Percentiles rank a stretch among this genome's conserved stretches.
These are phyloP conservation scores for Cavia aperea DNA, from an alignment of 2,113 vertebrate genomes.

Conservation along the genomic window DNA sequence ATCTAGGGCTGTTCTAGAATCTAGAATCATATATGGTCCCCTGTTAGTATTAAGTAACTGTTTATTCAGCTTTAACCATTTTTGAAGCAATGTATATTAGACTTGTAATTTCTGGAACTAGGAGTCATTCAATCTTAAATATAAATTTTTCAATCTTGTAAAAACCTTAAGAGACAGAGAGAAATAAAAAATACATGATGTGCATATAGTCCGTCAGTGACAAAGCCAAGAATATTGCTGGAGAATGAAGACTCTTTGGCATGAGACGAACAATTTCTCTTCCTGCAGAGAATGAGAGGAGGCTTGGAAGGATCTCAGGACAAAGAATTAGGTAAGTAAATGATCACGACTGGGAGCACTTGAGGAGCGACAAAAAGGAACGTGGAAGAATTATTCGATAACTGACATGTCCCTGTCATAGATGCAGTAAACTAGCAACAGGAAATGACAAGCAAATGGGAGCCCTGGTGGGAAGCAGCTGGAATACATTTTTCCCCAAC, in stretches of 20 bases:
- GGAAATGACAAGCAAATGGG: constrained; percentile 52
- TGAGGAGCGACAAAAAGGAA: constrained; percentile 21
- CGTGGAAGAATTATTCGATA: constrained; percentile 28
- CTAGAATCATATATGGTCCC: neutral
- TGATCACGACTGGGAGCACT: neutral
- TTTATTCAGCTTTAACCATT: neutral
- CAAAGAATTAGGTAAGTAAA: constrained; percentile 6
- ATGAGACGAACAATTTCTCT: neutral
- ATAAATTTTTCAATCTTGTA: neutral
- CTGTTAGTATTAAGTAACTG: neutral
- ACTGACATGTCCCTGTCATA: neutral
- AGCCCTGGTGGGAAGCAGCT: constrained; percentile 53
- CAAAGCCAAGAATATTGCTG: neutral
- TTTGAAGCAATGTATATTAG: neutral
- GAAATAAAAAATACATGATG: neutral
- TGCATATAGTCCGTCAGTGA: neutral
- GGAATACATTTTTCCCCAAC: constrained; percentile 12
- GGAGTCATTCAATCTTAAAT: neutral
- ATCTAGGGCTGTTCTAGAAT: neutral
- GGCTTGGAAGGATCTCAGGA: neutral
- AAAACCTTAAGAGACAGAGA: neutral
- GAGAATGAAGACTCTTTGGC: neutral
- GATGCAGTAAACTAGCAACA: constrained; percentile 28
- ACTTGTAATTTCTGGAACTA: constrained; percentile 4
- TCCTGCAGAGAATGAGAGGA: neutral